Evolutionary conservation across 2,797 vertebrate genomes (phyloP).

Genomic region (Sebastes kiyomatsui): DNA sequence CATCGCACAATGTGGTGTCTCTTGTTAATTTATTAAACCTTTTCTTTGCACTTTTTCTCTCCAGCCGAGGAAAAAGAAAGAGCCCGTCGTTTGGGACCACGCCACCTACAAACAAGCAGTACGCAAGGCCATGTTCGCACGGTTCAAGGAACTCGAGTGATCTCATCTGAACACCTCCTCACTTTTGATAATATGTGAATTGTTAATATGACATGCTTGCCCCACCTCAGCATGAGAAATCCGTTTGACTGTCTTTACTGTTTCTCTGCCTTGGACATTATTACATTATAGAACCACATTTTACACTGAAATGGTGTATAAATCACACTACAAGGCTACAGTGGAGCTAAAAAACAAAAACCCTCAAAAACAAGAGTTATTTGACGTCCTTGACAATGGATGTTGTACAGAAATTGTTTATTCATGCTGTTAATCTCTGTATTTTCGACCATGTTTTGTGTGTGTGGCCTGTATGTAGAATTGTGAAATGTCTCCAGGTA

Average conservation of each 20-base stretch:
- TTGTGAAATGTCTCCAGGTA: constrained; percentile 49
- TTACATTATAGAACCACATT: constrained; percentile 12
- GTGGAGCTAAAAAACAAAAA: background rate
- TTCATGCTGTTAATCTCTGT: constrained; percentile 30
- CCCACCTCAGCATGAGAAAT: constrained; percentile 17
- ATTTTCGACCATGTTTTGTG: constrained; percentile 33
- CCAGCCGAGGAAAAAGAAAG: constrained; percentile 86
- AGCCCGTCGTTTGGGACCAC: constrained; percentile 84
- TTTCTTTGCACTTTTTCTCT: background rate
- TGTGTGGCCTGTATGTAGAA: constrained; percentile 42
- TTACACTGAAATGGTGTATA: constrained; percentile 1
- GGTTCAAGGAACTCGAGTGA: constrained; percentile 96
- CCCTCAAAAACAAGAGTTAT: background rate
- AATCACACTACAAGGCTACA: background rate
- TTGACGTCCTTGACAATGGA: constrained; percentile 4
- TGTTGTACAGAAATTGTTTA: constrained; percentile 48
- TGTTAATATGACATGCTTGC: constrained; percentile 14
- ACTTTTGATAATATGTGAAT: constrained; percentile 34
- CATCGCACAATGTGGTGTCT: background rate
- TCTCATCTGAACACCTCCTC: constrained; percentile 29
- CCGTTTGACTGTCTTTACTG: constrained; percentile 4
- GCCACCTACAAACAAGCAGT: constrained; percentile 94
- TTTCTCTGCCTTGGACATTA: constrained; percentile 15
- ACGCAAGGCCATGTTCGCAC: constrained; percentile 96
- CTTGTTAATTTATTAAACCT: background rate